A percentile compares a stretch with the other conserved stretches of the same genome.
These are phyloP conservation scores for Mesitornis unicolor DNA, from an alignment of 2,113 vertebrate species.

Conservation along the genomic window DNA sequence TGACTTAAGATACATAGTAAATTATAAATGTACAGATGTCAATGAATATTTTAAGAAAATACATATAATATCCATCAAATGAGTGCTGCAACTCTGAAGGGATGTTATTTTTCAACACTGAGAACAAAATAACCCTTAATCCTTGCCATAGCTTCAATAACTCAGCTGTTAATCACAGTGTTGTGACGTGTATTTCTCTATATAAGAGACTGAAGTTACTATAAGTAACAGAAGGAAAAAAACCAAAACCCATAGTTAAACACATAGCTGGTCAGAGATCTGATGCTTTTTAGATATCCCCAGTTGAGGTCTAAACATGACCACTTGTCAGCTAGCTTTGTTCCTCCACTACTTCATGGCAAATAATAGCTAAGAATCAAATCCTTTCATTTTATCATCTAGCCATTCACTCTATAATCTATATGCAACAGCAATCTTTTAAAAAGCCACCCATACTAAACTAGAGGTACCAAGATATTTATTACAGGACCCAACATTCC, in stretches of 20 bases:
- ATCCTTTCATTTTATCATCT: not conserved
- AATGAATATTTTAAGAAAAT: conserved; percentile 7
- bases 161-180: not conserved
- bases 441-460: not conserved
- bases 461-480: not conserved
- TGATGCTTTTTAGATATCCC: not conserved
- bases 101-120: not conserved
- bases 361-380: not conserved
- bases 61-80: not conserved
- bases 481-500: not conserved
- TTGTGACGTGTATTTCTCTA: not conserved
- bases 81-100: not conserved
- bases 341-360: not conserved
- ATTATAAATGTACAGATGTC: not conserved
- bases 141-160: not conserved
- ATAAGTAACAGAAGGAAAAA: not conserved
- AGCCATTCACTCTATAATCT: not conserved
- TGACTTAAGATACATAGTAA: not conserved
- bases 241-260: not conserved
- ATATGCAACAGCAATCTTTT: not conserved
- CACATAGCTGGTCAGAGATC: not conserved
- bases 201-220: not conserved
- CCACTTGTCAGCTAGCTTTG: not conserved
- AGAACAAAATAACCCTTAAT: not conserved
- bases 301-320: not conserved